These are phyloP conservation scores for Anorthoa munda DNA, from an alignment of 2,888 invertebrate species.

Conservation along the genomic window DNA sequence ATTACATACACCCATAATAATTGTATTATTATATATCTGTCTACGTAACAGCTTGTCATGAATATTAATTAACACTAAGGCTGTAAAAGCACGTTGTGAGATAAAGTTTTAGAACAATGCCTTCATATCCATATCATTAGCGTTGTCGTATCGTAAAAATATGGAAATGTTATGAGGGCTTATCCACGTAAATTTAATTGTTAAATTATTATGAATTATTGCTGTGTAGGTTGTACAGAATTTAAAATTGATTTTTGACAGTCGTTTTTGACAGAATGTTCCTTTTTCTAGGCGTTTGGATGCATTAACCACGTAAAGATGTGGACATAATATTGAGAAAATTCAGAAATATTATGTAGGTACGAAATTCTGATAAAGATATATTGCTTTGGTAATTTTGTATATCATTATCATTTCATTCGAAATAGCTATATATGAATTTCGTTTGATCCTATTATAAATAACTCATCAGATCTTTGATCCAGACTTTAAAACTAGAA, in stretches of 20 bases:
- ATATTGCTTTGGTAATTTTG: not conserved
- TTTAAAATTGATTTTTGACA: too few species aligned
- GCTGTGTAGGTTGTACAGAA: not conserved
- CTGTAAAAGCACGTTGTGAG: conserved; percentile 1
- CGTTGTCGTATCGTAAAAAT: not conserved
- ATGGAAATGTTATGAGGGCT: not conserved
- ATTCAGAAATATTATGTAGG: too few species aligned
- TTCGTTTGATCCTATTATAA: not conserved
- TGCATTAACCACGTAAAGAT: too few species aligned
- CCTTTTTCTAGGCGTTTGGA: too few species aligned
- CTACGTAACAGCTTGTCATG: not conserved
- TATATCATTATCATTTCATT: not conserved
- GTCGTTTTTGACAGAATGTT: too few species aligned
- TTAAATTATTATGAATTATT: not conserved
- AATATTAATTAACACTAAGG: conserved; percentile 1
- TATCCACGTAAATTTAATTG: not conserved
- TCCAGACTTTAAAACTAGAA: not conserved
- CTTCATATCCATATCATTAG: conserved; percentile 17
- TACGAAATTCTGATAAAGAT: too few species aligned
- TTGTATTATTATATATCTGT: not conserved
- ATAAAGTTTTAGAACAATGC: conserved; percentile 17
- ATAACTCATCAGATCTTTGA: not conserved
- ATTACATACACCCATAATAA: not conserved
- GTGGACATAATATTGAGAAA: too few species aligned
- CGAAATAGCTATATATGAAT: not conserved